Conservation (phyloP, 2,797 vertebrate species). For the Megaceryle alcyon region DNA sequence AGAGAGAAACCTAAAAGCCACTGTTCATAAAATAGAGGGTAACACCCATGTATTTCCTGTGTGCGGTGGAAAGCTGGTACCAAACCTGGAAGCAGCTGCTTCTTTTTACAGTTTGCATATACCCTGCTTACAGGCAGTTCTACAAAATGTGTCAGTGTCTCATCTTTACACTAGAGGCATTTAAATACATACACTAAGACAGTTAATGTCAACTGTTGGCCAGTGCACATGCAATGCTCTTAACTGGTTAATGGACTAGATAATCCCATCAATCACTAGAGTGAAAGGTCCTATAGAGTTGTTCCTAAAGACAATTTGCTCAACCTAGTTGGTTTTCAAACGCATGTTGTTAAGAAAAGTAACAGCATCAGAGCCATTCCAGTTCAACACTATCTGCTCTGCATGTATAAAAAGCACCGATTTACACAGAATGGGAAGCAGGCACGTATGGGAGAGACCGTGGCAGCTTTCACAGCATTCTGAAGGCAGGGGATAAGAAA, state of each 20-base stretch:
- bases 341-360: background rate
- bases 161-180: background rate
- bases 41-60: slow-evolving; percentile 72
- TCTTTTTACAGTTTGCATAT: slow-evolving; percentile 32
- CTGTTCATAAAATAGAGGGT: slow-evolving; percentile 39
- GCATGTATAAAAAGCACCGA: background rate
- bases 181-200: background rate
- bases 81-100: slow-evolving; percentile 33
- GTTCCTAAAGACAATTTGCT: background rate
- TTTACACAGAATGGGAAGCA: background rate
- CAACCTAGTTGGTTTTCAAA: background rate
- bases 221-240: background rate
- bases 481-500: background rate
- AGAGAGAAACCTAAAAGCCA: background rate
- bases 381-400: background rate
- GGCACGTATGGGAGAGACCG: background rate
- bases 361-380: background rate
- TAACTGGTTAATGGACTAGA: background rate
- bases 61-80: slow-evolving; percentile 15
- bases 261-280: background rate
- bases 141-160: background rate
- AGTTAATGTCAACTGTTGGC: background rate
- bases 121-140: background rate
- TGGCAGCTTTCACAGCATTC: background rate
- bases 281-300: background rate